Conservation (phyloP, 2,797 vertebrate genomes). For the Sphaeramia orbicularis region DNA sequence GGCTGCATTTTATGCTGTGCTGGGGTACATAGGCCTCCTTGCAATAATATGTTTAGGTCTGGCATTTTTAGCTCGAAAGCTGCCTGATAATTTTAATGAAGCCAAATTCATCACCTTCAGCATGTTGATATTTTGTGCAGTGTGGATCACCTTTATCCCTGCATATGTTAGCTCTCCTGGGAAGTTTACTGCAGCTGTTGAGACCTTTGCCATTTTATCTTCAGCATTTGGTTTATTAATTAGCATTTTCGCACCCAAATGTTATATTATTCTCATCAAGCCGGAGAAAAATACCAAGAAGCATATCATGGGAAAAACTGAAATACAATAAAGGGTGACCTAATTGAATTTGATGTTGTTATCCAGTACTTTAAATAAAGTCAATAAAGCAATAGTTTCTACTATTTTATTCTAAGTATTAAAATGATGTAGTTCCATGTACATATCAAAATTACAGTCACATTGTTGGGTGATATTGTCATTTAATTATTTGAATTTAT, state of each 20-base stretch:
- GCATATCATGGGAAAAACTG: constrained; percentile 69
- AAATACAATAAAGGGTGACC: constrained; percentile 1
- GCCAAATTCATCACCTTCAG: constrained; percentile 84
- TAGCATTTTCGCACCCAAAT: constrained; percentile 84
- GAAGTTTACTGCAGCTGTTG: constrained; percentile 84
- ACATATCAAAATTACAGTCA: too few relatives aligned
- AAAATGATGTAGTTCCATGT: too few relatives aligned
- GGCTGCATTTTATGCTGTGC: constrained; percentile 78
- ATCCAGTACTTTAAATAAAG: not conserved
- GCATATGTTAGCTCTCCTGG: constrained; percentile 85
- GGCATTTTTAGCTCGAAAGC: constrained; percentile 83
- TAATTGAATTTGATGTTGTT: not conserved
- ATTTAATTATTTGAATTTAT: too few relatives aligned
- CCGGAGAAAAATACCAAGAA: constrained; percentile 82
- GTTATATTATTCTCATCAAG: constrained; percentile 82
- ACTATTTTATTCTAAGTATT: too few relatives aligned
- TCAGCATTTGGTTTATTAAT: constrained; percentile 80
- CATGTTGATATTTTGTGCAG: constrained; percentile 85
- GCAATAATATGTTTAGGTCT: constrained; percentile 76
- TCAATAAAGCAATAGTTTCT: too few relatives aligned
- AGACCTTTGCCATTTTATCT: constrained; percentile 85
- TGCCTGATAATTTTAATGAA: too few relatives aligned
- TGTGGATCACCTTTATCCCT: constrained; percentile 85
- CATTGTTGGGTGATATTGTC: too few relatives aligned
- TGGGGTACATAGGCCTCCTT: constrained; percentile 84